Percentiles rank a stretch among this genome's conserved stretches.
phyloP scores from a whole-genome alignment of 2,797 vertebrate species.

The Ispidina picta region DNA sequence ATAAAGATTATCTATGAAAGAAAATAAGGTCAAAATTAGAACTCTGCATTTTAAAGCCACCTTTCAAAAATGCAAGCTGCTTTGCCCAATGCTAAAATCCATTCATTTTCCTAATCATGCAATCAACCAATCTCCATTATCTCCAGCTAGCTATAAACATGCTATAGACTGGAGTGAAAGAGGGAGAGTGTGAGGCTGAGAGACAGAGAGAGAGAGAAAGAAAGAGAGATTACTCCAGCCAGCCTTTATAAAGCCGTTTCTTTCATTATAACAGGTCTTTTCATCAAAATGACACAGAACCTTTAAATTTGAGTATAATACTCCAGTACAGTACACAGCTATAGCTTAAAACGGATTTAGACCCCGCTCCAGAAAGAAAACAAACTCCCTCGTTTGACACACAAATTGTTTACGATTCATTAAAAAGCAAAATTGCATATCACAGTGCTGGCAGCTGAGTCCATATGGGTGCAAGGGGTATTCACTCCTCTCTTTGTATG shows the following conservation, averaged over 20 bases:
- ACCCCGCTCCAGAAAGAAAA: conserved; percentile 78
- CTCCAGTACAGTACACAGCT: conserved; percentile 65
- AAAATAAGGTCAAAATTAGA: conserved; percentile 61
- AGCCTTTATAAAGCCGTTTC: conserved; percentile 79
- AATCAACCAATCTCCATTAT: conserved; percentile 69
- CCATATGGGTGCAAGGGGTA: conserved; percentile 79
- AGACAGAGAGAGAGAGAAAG: conserved; percentile 29
- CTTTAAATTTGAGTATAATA: conserved; percentile 74
- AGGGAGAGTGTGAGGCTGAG: conserved; percentile 63
- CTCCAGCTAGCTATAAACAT: conserved; percentile 67
- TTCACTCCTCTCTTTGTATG: conserved; percentile 84
- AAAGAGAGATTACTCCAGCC: conserved; percentile 67
- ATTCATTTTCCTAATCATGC: conserved; percentile 65
- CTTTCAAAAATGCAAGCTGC: conserved; percentile 49
- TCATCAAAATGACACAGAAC: conserved; percentile 73
- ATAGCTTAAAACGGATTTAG: conserved; percentile 68
- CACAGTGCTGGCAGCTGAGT: conserved; percentile 81
- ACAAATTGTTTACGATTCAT: conserved; percentile 87
- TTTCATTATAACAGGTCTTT: conserved; percentile 80
- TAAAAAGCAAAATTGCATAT: conserved; percentile 86
- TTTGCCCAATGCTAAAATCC: conserved; percentile 66
- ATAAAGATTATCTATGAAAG: conserved; percentile 69
- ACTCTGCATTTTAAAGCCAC: conserved; percentile 63
- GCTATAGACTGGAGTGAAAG: conserved; percentile 68
- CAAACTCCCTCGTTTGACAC: conserved; percentile 81